A percentile compares a stretch with the other conserved stretches of the same genome.
Evolutionary conservation across 2,888 invertebrate species (phyloP).

Genomic region (Marasmarcha lunaedactyla): DNA sequence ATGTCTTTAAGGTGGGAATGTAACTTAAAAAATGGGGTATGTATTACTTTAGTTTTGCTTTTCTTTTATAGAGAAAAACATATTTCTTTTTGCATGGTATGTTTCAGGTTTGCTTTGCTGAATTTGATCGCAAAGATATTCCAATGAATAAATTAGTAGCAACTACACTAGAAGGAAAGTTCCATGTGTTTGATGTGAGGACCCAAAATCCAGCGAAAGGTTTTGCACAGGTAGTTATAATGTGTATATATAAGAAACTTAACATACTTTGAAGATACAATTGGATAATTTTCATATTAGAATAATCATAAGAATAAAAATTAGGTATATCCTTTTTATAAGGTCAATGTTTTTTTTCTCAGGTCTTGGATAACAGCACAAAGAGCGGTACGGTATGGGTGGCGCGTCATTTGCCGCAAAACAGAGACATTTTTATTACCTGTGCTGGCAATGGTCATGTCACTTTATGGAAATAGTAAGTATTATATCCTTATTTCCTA

Average conservation of each 20-base stretch:
- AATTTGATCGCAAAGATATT: conserved; percentile 94
- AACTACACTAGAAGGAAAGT: conserved; percentile 91
- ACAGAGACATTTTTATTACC: conserved; percentile 91
- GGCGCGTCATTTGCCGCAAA: conserved; percentile 90
- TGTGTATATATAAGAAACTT: no score
- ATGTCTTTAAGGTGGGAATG: conserved; percentile 92
- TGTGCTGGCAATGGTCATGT: conserved; percentile 92
- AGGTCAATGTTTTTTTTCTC: conserved; percentile 13
- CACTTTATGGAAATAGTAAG: conserved; percentile 95
- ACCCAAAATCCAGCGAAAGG: conserved; percentile 90
- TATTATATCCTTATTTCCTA: conserved; percentile 19
- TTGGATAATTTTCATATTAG: no score
- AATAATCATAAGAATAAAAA: no score
- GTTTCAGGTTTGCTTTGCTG: conserved; percentile 78
- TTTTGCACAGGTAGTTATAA: conserved; percentile 73
- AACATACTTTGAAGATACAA: no score
- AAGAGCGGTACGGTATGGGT: conserved; percentile 89
- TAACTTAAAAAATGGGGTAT: conserved; percentile 90
- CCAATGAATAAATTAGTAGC: conserved; percentile 95
- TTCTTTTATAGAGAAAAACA: background rate
- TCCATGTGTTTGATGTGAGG: conserved; percentile 89
- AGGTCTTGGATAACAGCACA: conserved; percentile 48
- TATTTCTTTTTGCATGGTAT: background rate
- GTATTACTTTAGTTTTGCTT: conserved; percentile 17
- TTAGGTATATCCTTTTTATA: no score